These are phyloP conservation scores for Lysandra coridon DNA, from an alignment of 2,888 invertebrate species.

Conservation along the genomic window DNA sequence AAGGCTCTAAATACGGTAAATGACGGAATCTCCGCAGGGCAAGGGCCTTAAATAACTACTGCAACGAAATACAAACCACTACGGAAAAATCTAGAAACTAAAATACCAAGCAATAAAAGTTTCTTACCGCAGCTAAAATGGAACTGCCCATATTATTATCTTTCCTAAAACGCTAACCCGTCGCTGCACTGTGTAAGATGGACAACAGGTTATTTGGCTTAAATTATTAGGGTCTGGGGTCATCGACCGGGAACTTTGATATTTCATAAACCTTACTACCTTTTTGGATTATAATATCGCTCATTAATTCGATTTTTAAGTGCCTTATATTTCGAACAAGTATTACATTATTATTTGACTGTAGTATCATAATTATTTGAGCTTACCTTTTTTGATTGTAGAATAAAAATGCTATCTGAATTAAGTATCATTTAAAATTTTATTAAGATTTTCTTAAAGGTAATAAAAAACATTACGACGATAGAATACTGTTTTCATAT, in stretches of 20 bases:
- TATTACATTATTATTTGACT: slow-evolving; percentile 25
- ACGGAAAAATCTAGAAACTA: neutral
- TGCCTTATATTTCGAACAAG: slow-evolving; percentile 43
- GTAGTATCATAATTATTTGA: neutral
- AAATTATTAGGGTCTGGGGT: slow-evolving; percentile 52
- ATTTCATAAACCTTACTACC: slow-evolving; percentile 63
- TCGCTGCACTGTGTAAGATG: slow-evolving; percentile 34
- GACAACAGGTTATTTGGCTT: slow-evolving; percentile 47
- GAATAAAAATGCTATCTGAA: too few species aligned
- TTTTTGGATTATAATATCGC: slow-evolving; percentile 57
- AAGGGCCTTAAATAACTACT: too few species aligned
- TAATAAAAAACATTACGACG: too few species aligned
- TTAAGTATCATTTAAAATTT: too few species aligned
- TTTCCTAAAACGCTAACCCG: slow-evolving; percentile 27
- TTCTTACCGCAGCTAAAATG: neutral
- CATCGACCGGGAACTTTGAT: slow-evolving; percentile 59
- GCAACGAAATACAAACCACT: neutral
- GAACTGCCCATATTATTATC: slow-evolving; percentile 23
- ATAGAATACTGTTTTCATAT: too few species aligned
- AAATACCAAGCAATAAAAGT: neutral
- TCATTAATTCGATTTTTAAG: slow-evolving; percentile 52
- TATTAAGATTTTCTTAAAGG: too few species aligned
- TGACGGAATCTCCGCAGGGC: too few species aligned
- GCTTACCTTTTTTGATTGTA: neutral
- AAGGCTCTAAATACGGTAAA: too few species aligned